Evolutionary conservation across 2,113 vertebrate species (phyloP), one percentile per base, ranked within the genome.

Genomic region (Mus musculus): DNA sequence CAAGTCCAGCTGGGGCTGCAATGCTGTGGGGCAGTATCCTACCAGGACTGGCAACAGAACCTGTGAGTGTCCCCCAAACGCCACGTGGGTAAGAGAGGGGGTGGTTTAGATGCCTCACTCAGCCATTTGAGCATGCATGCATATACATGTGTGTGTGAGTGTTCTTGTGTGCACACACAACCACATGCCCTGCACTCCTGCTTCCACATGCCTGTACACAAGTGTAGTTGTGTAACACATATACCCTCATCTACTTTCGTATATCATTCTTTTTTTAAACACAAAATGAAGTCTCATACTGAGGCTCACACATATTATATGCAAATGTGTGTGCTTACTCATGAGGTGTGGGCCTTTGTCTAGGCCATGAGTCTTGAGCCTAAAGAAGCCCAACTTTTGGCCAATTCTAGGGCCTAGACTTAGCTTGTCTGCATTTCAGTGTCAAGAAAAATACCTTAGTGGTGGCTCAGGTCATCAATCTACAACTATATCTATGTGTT

Each of bases 11-110:
- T 78, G 1, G 98, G 98, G 86, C 98, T 99, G 89, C 98, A 89
- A 93, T 99, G 99, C 98, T 99, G 99, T 0, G 99, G 99, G 61
- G 99, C 98, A 0, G 96, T 98, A 26, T 99, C 98, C 93, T 99
- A 99, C 96, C 98, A 95, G 0, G 99, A 99, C 98, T 99, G 99
- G 99, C 98, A 99, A 94, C 54, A 91, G 92, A 99, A 99, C 98
- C 97, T 98, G 99, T 99, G 98, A 99, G 99, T 99, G 9, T 59
- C 13, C 87, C 61, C n/a, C 9, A 10, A 5, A 73, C 24, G 30
- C 1, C 4, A 17, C 7, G 19, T 2, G 73, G 39, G 28, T 0
- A 3, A 17, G 56, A 69, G 46, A 5, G 4, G 30, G 24, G 95
- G 39, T 5, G 1, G n/a, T 14, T 73, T 5, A 1, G 46, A 80